Base-by-base conservation (phyloP, 2,888 invertebrate species). In the Polymixis flavicincta region DNA sequence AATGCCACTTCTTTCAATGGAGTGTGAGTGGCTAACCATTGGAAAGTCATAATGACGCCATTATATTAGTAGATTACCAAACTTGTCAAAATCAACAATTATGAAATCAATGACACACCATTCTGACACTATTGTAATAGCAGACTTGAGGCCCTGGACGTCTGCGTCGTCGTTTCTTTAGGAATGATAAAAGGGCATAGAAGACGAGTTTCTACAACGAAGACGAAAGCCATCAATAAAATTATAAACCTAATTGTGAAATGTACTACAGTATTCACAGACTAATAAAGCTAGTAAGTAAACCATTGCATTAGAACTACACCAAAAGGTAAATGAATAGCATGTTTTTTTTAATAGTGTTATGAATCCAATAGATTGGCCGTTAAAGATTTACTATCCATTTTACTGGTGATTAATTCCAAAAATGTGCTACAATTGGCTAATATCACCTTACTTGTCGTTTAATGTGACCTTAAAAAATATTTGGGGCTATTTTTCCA, bases 331-430 rank as follows among this genome's bases (percentile, higher is more conserved):
- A 60, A 66, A 77, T 73, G 14, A 28, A 45, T 19, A 28, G 14
- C 59, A 52, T 76, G 67, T 70, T 52, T 61, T 42, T 63, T 72
- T 75, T 82, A 69, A 85, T 71, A 71, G 65, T 65, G 66, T 71
- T 25, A 75, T 82, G 61, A 57, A 57, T 85, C 73, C 73, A 84
- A 78, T 71, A 73, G 65, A 85, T 73, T 81, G 65, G 55, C 25
- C 54, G 25, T 74, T 37, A 65, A 48, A 81, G 66, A 81, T 74
- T 76, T 68, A 68, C 25, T 32, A 25, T 55, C 64, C 42, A 50
- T 75, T 84, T 78, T 71, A 81, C 54, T 72, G 74, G 60, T 71
- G 74, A 81, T 84, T 84, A 74, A 74, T 77, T 68, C 57, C 37
- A 55, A 75, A 60, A 59, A 60, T 74, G 60, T 75, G 55, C 66